Percentiles rank a stretch among this genome's conserved stretches.
phyloP scores from a whole-genome alignment of 2,888 invertebrate species.

The Caenorhabditis sp. region DNA sequence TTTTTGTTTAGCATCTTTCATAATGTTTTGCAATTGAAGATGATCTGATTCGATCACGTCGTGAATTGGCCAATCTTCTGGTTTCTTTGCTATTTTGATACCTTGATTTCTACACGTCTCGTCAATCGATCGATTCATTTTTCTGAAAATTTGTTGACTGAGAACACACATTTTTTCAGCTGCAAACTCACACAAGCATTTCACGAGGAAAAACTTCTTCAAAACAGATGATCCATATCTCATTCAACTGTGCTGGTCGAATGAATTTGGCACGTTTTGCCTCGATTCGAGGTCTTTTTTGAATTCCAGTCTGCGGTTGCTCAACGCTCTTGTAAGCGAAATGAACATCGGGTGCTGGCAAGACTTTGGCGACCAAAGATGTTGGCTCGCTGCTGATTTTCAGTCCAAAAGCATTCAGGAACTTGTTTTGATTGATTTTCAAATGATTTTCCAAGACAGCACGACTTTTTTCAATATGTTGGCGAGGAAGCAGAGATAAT shows the following conservation, averaged over 20 bases:
- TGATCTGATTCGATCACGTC: slow-evolving; percentile 4
- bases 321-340: slow-evolving; percentile 8
- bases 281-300: background rate
- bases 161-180: background rate
- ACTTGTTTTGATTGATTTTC: slow-evolving; percentile 14
- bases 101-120: slow-evolving; percentile 4
- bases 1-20: slow-evolving; percentile 5
- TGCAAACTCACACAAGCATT: slow-evolving; percentile 8
- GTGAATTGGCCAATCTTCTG: slow-evolving; percentile 11
- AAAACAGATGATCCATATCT: slow-evolving; percentile 10
- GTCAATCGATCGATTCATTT: slow-evolving; percentile 11
- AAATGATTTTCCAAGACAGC: slow-evolving; percentile 4
- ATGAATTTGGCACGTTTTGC: background rate
- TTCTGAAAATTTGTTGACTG: slow-evolving; percentile 4
- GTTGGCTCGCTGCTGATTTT: background rate
- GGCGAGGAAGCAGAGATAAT: slow-evolving; percentile 10
- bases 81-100: background rate
- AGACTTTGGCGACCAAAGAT: slow-evolving; percentile 8
- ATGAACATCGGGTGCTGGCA: slow-evolving; percentile 13
- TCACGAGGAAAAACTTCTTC: slow-evolving; percentile 7
- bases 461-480: slow-evolving; percentile 10
- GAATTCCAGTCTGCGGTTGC: background rate
- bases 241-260: slow-evolving; percentile 6
- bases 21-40: slow-evolving; percentile 4
- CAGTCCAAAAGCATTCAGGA: slow-evolving; percentile 28